Conservation (phyloP, 2,888 invertebrate genomes). For the Watsonalla binaria region DNA sequence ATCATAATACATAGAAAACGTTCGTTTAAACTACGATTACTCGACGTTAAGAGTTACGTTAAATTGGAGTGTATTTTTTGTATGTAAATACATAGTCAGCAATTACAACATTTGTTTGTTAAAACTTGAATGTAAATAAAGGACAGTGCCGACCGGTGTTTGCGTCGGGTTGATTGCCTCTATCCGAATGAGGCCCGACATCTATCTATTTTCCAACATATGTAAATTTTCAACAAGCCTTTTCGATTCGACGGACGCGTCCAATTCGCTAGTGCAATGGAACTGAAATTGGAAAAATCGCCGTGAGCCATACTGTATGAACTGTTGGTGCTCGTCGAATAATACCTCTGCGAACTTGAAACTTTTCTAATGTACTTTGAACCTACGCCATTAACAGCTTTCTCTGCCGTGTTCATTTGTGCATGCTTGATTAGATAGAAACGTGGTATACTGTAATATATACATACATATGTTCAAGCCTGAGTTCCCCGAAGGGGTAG, state of each 20-base stretch:
- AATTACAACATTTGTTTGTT: conserved; percentile 43
- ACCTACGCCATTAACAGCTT: neutral
- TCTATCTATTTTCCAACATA: conserved; percentile 57
- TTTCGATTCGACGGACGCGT: conserved; percentile 65
- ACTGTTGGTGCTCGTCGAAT: conserved; percentile 24
- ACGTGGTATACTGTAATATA: too few species aligned
- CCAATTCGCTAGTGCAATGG: conserved; percentile 62
- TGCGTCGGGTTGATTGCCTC: conserved; percentile 63
- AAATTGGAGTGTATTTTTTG: conserved; percentile 17
- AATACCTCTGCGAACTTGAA: conserved; percentile 11
- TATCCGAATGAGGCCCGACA: conserved; percentile 37
- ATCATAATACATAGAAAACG: conserved; percentile 9
- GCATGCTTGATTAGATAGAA: too few species aligned
- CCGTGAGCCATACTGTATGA: conserved; percentile 35
- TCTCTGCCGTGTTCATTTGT: neutral
- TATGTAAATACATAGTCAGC: conserved; percentile 24
- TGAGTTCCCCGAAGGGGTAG: too few species aligned
- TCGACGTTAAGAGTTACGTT: conserved; percentile 3
- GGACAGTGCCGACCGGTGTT: conserved; percentile 42
- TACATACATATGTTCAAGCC: too few species aligned
- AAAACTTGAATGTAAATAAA: conserved; percentile 48
- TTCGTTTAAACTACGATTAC: neutral
- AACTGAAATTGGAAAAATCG: conserved; percentile 67
- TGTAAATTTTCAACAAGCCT: conserved; percentile 73
- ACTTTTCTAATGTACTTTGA: neutral